Percentiles rank a stretch among this genome's conserved stretches.
Evolutionary conservation across 2,888 invertebrate genomes (phyloP).

Genomic region (Cerastis rubricosa): DNA sequence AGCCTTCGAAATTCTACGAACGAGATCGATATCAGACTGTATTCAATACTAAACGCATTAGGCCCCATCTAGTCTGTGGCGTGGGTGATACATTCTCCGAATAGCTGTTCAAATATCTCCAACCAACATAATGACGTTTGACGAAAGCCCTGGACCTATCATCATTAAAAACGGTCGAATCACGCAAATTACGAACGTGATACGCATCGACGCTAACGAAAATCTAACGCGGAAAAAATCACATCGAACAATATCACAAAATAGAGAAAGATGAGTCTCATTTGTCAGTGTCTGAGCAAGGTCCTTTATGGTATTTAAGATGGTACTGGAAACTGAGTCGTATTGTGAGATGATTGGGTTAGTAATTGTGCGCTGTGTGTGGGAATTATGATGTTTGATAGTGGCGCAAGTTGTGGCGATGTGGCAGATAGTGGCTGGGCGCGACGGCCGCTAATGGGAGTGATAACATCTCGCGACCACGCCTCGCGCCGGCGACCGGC

Average conservation of each 20-base stretch:
- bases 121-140: conserved; percentile 81
- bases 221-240: conserved; percentile 78
- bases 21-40: conserved; percentile 82
- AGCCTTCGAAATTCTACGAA: conserved; percentile 80
- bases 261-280: conserved; percentile 73
- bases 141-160: conserved; percentile 79
- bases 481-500: conserved; percentile 74
- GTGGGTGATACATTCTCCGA: conserved; percentile 83
- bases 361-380: conserved; percentile 51
- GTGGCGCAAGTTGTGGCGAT: conserved; percentile 76
- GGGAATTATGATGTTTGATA: conserved; percentile 74
- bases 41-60: conserved; percentile 86
- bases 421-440: conserved; percentile 85
- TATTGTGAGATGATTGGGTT: conserved; percentile 61
- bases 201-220: conserved; percentile 73
- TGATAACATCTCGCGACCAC: conserved; percentile 88
- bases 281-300: conserved; percentile 51
- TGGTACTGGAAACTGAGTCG: conserved; percentile 58
- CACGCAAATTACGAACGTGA: conserved; percentile 85
- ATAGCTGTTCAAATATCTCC: conserved; percentile 79
- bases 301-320: conserved; percentile 6
- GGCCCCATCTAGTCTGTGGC: conserved; percentile 77
- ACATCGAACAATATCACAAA: conserved; percentile 75
- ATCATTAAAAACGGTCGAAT: conserved; percentile 84
- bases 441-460: conserved; percentile 87